Percentiles rank a stretch among this genome's conserved stretches.
phyloP scores from a whole-genome alignment of 2,797 vertebrate genomes.

The Leptatherina wallacei region DNA sequence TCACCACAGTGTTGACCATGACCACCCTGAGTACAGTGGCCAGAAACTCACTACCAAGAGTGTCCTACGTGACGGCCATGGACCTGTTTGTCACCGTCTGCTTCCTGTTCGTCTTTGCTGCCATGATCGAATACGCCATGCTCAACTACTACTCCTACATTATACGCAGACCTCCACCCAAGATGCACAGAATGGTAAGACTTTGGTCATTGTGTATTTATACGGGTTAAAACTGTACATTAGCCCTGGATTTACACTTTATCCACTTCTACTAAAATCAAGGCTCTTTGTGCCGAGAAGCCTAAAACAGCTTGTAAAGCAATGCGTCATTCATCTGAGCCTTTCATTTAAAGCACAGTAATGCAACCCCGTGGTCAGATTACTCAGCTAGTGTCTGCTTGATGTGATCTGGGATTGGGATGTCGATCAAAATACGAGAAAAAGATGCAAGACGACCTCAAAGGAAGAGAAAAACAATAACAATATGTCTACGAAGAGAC shows the following conservation, averaged over 20 bases:
- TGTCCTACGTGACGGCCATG: slow-evolving; percentile 97
- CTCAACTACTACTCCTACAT: slow-evolving; percentile 95
- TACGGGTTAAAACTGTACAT: background rate
- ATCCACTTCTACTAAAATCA: background rate
- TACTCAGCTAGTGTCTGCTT: background rate
- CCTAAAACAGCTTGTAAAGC: background rate
- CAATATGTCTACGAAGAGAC: background rate
- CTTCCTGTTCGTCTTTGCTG: slow-evolving; percentile 96
- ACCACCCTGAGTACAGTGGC: slow-evolving; percentile 97
- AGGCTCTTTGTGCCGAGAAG: background rate
- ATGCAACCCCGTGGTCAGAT: background rate
- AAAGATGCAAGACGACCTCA: too few relatives aligned
- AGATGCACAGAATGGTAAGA: slow-evolving; percentile 87
- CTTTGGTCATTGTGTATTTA: background rate
- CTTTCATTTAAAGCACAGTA: background rate
- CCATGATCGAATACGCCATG: slow-evolving; percentile 96
- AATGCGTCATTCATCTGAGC: background rate
- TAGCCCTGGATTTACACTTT: background rate
- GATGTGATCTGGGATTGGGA: background rate
- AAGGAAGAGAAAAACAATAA: background rate
- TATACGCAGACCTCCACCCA: slow-evolving; percentile 85
- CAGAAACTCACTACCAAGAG: slow-evolving; percentile 92
- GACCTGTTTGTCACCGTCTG: slow-evolving; percentile 97
- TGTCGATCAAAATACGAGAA: background rate
- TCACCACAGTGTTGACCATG: slow-evolving; percentile 97